Percentiles rank a stretch among this genome's conserved stretches.
phyloP scores from a whole-genome alignment of 2,797 vertebrate species.

The Xenentodon cancila region DNA sequence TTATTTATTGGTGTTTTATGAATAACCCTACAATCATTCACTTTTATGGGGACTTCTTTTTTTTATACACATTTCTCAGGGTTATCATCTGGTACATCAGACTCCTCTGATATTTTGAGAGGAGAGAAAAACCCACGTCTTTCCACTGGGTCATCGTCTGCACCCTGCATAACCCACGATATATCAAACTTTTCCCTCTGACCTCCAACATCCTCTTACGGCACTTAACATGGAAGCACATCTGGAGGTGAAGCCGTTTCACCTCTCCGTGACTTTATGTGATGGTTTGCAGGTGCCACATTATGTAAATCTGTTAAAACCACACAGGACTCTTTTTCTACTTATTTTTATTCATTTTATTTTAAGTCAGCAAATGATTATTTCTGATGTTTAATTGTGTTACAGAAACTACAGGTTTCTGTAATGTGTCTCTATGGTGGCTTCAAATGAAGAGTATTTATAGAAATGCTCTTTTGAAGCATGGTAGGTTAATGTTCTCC shows the following conservation, averaged over 20 bases:
- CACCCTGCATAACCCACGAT: constrained; percentile 23
- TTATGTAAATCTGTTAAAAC: constrained; percentile 21
- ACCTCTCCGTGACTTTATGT: constrained; percentile 11
- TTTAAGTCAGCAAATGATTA: constrained; percentile 7
- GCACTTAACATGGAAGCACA: constrained; percentile 24
- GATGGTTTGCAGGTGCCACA: constrained; percentile 50
- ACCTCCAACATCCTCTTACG: too few relatives aligned
- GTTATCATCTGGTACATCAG: constrained; percentile 56
- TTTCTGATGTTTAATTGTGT: constrained; percentile 27
- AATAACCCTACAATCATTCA: not conserved
- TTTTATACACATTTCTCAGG: constrained; percentile 61
- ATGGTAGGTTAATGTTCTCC: not conserved
- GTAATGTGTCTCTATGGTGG: constrained; percentile 1
- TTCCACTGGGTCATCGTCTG: constrained; percentile 56
- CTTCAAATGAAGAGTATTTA: constrained; percentile 15
- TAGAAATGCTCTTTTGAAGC: not conserved
- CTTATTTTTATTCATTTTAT: constrained; percentile 20
- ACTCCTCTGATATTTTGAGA: constrained; percentile 57
- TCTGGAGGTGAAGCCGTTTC: constrained; percentile 26
- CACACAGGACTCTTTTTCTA: constrained; percentile 6
- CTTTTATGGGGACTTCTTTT: constrained; percentile 49
- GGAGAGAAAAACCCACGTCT: constrained; percentile 39
- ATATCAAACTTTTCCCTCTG: constrained; percentile 46
- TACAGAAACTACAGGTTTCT: not conserved
- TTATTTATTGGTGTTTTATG: too few relatives aligned